These are phyloP conservation scores for Hippolais icterina DNA, from an alignment of 2,113 vertebrate genomes.

Conservation along the genomic window DNA sequence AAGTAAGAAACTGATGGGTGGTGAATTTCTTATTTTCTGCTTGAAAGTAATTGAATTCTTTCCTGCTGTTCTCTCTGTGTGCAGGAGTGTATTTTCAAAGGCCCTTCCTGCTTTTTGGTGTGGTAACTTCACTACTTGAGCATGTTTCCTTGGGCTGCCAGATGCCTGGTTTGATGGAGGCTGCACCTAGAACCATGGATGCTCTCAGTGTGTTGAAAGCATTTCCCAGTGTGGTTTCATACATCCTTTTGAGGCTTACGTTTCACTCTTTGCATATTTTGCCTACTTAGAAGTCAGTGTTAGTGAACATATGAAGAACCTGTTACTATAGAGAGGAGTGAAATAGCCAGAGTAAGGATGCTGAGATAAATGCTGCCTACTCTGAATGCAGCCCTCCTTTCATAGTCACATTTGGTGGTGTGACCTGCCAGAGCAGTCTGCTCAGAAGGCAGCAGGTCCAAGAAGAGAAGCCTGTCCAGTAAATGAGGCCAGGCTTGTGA, in stretches of 20 bases:
- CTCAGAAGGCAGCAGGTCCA: not conserved
- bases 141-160: not conserved
- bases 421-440: not conserved
- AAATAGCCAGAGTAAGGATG: not conserved
- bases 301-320: not conserved
- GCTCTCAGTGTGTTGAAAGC: not conserved
- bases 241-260: not conserved
- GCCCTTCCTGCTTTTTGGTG: not conserved
- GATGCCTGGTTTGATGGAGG: not conserved
- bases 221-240: not conserved
- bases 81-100: not conserved
- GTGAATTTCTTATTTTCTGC: slow-evolving; percentile 31
- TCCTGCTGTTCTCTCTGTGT: not conserved
- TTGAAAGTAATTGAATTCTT: slow-evolving; percentile 11
- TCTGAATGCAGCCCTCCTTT: not conserved
- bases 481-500: not conserved
- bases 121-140: not conserved
- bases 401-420: not conserved
- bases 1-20: not conserved
- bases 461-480: not conserved
- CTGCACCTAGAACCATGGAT: not conserved
- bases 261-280: not conserved
- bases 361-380: not conserved
- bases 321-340: not conserved
- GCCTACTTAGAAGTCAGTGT: not conserved